Conservation (phyloP, 2,113 vertebrate species). For the Diphyllodes magnificus region DNA sequence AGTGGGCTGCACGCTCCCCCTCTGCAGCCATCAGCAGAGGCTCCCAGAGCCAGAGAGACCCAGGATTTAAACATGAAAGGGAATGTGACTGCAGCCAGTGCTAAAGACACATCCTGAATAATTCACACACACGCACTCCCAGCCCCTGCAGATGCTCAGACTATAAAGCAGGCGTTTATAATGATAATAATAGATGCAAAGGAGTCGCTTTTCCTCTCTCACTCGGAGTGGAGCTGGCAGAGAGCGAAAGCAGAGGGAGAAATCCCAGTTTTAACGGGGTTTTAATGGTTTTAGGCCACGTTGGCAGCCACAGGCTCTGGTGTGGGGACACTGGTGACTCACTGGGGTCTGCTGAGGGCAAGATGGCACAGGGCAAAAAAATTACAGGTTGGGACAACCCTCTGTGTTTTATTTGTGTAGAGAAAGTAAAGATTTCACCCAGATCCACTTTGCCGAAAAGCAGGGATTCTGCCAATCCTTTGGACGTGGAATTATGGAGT, state of each 20-base stretch:
- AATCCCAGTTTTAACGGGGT: neutral
- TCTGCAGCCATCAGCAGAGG: neutral
- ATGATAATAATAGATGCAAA: neutral
- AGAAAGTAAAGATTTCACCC: neutral
- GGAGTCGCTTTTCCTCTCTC: neutral
- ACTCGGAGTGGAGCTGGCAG: neutral
- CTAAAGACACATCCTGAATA: constrained; percentile 29
- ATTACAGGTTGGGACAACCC: neutral
- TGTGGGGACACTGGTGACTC: neutral
- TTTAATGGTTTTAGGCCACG: neutral
- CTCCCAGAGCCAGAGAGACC: neutral
- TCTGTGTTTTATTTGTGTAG: neutral
- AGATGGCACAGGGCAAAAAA: neutral
- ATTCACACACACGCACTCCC: neutral
- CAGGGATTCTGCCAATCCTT: neutral
- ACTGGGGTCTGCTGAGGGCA: neutral
- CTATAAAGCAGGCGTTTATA: neutral
- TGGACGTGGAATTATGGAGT: neutral
- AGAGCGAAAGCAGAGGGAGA: neutral
- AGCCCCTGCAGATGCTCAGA: constrained; percentile 12
- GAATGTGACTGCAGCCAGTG: neutral
- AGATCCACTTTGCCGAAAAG: neutral
- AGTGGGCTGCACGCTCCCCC: neutral
- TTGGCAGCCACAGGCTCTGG: neutral
- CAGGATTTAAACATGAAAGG: constrained; percentile 8